These are phyloP conservation scores for Monodelphis domestica DNA, from an alignment of 2,797 vertebrate genomes.

Conservation along the genomic window DNA sequence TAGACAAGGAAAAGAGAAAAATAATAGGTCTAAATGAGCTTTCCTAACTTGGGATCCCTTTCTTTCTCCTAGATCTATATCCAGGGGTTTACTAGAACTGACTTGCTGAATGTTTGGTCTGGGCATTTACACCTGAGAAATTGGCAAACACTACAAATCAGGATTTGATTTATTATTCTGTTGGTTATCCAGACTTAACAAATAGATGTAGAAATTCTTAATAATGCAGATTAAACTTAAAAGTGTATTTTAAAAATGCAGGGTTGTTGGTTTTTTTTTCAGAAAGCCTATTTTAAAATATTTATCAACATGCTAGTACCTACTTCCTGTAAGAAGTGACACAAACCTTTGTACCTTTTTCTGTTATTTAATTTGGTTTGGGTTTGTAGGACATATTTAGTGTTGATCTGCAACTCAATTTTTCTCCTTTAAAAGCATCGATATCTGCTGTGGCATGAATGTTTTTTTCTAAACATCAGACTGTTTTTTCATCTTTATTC, in stretches of 20 bases:
- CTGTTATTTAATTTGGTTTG: neutral
- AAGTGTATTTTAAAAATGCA: no score
- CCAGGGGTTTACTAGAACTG: neutral
- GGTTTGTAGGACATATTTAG: neutral
- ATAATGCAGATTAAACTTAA: neutral
- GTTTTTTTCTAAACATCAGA: no score
- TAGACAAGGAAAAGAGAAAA: no score
- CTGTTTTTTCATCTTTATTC: neutral
- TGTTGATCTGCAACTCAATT: neutral
- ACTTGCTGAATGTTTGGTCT: neutral
- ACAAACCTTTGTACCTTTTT: neutral
- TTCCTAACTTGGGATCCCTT: neutral
- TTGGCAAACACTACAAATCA: neutral
- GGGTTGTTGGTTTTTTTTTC: no score
- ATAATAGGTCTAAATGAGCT: neutral
- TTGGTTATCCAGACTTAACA: neutral
- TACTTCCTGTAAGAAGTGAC: neutral
- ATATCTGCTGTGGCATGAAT: neutral
- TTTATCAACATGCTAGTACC: neutral
- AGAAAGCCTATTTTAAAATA: neutral
- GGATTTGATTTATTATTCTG: neutral
- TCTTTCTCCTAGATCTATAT: neutral
- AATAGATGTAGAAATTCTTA: neutral
- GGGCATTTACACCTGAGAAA: neutral
- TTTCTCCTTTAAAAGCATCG: neutral